phyloP scores from a whole-genome alignment of 1,140 invertebrate genomes.

The Pogonognathellus flavescens region DNA sequence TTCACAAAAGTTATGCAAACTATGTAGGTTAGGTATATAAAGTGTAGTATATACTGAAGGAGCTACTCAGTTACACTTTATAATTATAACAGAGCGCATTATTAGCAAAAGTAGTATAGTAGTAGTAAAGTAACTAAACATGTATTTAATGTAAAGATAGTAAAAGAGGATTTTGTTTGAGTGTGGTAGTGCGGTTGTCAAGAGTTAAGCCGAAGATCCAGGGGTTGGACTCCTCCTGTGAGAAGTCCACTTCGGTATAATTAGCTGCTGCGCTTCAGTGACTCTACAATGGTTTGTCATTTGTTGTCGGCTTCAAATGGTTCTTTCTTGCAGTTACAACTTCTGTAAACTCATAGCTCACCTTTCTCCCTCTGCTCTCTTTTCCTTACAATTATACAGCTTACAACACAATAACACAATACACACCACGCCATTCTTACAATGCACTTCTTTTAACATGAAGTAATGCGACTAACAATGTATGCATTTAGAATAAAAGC shows the following conservation, averaged over 20 bases:
- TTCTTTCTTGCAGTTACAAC: background rate
- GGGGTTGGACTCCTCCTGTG: conserved; percentile 51
- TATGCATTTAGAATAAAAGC: background rate
- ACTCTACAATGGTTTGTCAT: conserved; percentile 51
- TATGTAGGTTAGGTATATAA: too few relatives aligned
- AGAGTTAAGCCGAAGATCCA: conserved; percentile 32
- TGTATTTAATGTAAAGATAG: background rate
- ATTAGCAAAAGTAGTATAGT: too few relatives aligned
- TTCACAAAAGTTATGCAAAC: too few relatives aligned
- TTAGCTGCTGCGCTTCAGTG: conserved; percentile 53
- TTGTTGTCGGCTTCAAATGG: conserved; percentile 43
- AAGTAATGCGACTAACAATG: background rate
- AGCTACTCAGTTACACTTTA: too few relatives aligned
- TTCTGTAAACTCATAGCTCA: conserved; percentile 35
- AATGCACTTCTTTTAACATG: conserved; percentile 1
- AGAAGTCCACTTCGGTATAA: conserved; percentile 53
- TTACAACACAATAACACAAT: background rate
- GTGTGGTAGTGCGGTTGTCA: conserved; percentile 34
- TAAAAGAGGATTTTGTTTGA: background rate
- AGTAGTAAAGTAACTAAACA: too few relatives aligned
- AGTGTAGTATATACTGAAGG: too few relatives aligned
- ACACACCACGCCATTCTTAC: background rate
- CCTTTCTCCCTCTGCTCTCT: conserved; percentile 10
- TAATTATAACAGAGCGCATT: too few relatives aligned
- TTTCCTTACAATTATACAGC: conserved; percentile 26